Percentiles rank a stretch among this genome's conserved stretches.
Conservation (phyloP, 2,113 vertebrate species). For the Cebus imitator region DNA sequence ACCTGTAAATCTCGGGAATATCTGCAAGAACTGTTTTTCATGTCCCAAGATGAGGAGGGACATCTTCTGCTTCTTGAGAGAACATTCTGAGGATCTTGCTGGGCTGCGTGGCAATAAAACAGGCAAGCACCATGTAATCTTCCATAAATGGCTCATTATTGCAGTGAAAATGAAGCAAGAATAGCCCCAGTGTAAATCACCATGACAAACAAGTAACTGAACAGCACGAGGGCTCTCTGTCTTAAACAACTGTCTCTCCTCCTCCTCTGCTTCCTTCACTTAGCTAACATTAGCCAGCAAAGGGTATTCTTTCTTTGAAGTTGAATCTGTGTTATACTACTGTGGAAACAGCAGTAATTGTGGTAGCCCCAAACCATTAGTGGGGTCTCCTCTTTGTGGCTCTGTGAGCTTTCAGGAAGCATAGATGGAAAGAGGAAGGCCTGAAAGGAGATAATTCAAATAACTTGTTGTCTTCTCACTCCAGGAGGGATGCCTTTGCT, state of each 20-base stretch:
- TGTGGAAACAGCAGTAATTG: not conserved
- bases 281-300: not conserved
- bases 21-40: not conserved
- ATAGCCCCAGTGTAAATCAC: not conserved
- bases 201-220: not conserved
- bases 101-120: not conserved
- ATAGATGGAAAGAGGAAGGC: slow-evolving; percentile 8
- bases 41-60: not conserved
- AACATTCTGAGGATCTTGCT: not conserved
- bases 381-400: slow-evolving; percentile 13
- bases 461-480: not conserved
- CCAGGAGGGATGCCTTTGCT: not conserved
- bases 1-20: not conserved
- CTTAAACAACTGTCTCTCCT: not conserved
- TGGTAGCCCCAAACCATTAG: not conserved
- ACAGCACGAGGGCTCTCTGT: not conserved
- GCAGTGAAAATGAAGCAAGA: not conserved
- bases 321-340: not conserved
- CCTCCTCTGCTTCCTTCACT: not conserved
- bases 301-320: slow-evolving; percentile 40
- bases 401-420: not conserved
- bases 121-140: not conserved
- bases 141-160: slow-evolving; percentile 28
- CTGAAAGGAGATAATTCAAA: not conserved
- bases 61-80: not conserved